phyloP scores from a whole-genome alignment of 2,888 invertebrate species.

The Scotopteryx bipunctaria region DNA sequence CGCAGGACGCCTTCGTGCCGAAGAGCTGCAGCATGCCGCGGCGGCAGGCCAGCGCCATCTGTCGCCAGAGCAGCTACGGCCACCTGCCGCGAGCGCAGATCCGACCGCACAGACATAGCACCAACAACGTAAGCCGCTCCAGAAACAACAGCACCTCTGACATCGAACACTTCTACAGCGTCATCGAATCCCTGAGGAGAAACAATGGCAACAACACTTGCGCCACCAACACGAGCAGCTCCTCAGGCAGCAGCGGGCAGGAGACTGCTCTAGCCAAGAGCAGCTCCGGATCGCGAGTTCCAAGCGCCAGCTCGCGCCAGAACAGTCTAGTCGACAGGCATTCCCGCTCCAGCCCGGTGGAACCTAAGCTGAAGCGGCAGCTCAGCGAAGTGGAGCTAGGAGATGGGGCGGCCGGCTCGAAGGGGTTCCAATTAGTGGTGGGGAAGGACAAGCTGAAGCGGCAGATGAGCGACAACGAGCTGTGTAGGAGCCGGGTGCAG shows the following conservation, averaged over 20 bases:
- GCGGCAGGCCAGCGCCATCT: constrained; percentile 60
- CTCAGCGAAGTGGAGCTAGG: constrained; percentile 66
- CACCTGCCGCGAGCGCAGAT: constrained; percentile 67
- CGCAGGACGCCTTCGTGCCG: constrained; percentile 64
- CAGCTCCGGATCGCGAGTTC: constrained; percentile 41
- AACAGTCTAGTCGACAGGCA: constrained; percentile 65
- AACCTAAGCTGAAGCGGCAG: constrained; percentile 60
- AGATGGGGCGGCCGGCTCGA: constrained; percentile 39
- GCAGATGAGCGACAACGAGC: constrained; percentile 73
- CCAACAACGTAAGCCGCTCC: constrained; percentile 61
- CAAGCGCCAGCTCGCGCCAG: constrained; percentile 55
- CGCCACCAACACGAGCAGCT: constrained; percentile 63
- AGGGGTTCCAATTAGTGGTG: constrained; percentile 70
- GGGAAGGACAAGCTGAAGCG: constrained; percentile 71
- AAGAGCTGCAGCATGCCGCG: constrained; percentile 79
- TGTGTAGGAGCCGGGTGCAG: constrained; percentile 63
- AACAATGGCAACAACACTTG: constrained; percentile 48
- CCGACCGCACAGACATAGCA: constrained; percentile 64
- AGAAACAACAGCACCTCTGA: constrained; percentile 60
- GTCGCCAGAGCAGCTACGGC: constrained; percentile 71
- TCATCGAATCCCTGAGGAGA: constrained; percentile 65
- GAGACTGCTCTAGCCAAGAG: constrained; percentile 44
- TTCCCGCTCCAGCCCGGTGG: constrained; percentile 51
- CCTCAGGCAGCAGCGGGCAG: constrained; percentile 62
- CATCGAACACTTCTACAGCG: constrained; percentile 70